phyloP scores from a whole-genome alignment of 2,888 invertebrate genomes.

The Parascotia fuliginaria region DNA sequence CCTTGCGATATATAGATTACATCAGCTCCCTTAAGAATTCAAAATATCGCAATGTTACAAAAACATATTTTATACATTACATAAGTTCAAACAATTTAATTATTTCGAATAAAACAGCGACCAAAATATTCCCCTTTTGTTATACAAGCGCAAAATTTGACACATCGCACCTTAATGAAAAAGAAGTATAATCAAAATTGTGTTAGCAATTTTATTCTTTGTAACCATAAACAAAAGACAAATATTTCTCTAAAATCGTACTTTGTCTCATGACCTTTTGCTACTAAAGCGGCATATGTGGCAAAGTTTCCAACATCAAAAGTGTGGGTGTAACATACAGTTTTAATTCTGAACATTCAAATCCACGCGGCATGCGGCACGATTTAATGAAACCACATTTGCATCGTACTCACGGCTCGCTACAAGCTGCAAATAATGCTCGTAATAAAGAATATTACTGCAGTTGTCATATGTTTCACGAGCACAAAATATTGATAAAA shows the following conservation, averaged over 20 bases:
- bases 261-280: too few species aligned
- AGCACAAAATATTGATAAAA: too few species aligned
- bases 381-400: conserved; percentile 40
- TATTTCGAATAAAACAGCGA: neutral
- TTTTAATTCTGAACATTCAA: conserved; percentile 34
- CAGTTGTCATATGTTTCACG: neutral
- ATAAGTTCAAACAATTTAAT: neutral
- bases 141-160: neutral
- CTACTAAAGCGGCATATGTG: too few species aligned
- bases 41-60: too few species aligned
- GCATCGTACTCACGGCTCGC: neutral
- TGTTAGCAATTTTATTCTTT: too few species aligned
- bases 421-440: neutral
- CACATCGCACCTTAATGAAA: too few species aligned
- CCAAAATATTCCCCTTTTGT: neutral
- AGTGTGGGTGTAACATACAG: conserved; percentile 11
- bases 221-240: too few species aligned
- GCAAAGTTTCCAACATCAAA: conserved; percentile 10
- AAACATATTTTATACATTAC: too few species aligned
- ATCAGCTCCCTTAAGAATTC: too few species aligned
- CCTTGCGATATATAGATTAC: too few species aligned
- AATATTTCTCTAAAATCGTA: too few species aligned
- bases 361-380: conserved; percentile 20
- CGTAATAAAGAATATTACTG: conserved; percentile 5
- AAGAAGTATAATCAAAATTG: too few species aligned